phyloP scores from a whole-genome alignment of 2,888 invertebrate genomes.

The Theretra japonica region DNA sequence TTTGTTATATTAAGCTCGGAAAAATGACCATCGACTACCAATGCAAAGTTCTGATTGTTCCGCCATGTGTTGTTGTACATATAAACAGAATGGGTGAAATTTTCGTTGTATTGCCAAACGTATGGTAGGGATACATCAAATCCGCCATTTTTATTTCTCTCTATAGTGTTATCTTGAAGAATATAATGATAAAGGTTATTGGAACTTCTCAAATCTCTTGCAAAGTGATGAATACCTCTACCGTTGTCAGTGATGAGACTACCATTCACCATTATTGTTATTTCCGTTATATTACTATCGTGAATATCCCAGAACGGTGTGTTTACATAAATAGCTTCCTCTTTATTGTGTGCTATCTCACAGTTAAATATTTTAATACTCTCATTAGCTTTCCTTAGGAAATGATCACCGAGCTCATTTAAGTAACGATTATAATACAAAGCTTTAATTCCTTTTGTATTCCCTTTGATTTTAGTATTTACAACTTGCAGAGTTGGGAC shows the following conservation, averaged over 20 bases:
- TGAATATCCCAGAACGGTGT: conserved; percentile 95
- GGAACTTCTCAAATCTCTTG: conserved; percentile 96
- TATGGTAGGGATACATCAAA: conserved; percentile 95
- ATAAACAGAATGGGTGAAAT: conserved; percentile 95
- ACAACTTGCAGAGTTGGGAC: conserved; percentile 90
- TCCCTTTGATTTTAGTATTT: conserved; percentile 91
- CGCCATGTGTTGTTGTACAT: conserved; percentile 95
- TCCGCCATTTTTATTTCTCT: conserved; percentile 93
- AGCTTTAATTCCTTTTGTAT: conserved; percentile 91
- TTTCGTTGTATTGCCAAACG: conserved; percentile 97
- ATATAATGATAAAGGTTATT: conserved; percentile 99
- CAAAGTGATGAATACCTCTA: conserved; percentile 94
- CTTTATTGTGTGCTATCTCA: conserved; percentile 91
- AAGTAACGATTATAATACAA: conserved; percentile 95
- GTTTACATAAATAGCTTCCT: conserved; percentile 92
- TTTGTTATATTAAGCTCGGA: conserved; percentile 94
- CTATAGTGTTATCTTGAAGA: conserved; percentile 93
- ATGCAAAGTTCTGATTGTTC: conserved; percentile 92
- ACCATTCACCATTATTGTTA: conserved; percentile 94
- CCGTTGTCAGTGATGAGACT: conserved; percentile 94
- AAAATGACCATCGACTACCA: conserved; percentile 96
- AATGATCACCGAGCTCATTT: conserved; percentile 94
- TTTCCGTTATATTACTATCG: conserved; percentile 94
- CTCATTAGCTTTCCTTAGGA: conserved; percentile 94
- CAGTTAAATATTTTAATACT: conserved; percentile 91